These are phyloP conservation scores for Australoheros scitulus DNA, from an alignment of 2,113 vertebrate genomes.

Conservation along the genomic window DNA sequence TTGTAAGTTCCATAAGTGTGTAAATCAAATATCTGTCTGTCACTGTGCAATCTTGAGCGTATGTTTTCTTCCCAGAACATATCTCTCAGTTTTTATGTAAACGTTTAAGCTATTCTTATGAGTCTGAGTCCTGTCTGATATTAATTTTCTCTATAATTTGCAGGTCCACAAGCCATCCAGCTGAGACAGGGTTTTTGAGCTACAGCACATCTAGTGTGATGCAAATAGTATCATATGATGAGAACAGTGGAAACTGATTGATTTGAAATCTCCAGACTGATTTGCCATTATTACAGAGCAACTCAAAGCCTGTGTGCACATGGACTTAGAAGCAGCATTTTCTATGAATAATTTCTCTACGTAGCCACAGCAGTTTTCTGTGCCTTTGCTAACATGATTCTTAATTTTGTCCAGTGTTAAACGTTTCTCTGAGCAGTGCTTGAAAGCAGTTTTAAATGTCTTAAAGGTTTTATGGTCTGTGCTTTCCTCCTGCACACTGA, in stretches of 20 bases:
- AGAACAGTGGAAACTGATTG: background rate
- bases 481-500: constrained; percentile 14
- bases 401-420: background rate
- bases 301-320: background rate
- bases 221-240: constrained; percentile 1
- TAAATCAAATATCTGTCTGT: background rate
- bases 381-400: constrained; percentile 3
- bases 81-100: background rate
- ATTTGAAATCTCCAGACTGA: constrained; percentile 1
- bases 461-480: constrained; percentile 41
- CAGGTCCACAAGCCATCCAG: constrained; percentile 20
- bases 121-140: background rate
- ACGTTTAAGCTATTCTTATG: background rate
- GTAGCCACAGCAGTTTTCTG: background rate
- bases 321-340: background rate
- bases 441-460: constrained; percentile 33
- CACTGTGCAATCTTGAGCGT: background rate
- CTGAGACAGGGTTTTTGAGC: constrained; percentile 28
- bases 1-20: background rate
- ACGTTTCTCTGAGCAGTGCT: background rate
- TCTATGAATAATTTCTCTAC: background rate
- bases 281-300: background rate
- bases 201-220: constrained; percentile 1
- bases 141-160: background rate
- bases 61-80: background rate